phyloP scores from a whole-genome alignment of 2,113 vertebrate genomes.

The Caracal caracal region DNA sequence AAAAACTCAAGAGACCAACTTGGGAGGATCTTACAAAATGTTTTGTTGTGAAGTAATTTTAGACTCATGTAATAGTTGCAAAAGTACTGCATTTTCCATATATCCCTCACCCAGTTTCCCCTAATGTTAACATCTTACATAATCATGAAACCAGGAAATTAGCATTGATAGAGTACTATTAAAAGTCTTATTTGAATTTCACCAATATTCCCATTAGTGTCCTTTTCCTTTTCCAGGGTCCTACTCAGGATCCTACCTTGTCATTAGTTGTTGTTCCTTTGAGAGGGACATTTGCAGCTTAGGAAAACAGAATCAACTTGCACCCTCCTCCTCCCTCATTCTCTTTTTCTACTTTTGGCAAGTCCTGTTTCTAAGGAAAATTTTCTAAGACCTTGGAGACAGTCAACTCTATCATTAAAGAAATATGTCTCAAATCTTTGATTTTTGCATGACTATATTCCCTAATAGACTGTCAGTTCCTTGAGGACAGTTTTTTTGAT shows the following conservation, averaged over 20 bases:
- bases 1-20: background rate
- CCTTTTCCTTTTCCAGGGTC: background rate
- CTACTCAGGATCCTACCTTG: background rate
- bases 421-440: background rate
- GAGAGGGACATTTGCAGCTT: background rate
- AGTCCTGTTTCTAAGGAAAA: background rate
- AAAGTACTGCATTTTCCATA: background rate
- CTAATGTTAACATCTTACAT: background rate
- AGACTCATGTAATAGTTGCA: background rate
- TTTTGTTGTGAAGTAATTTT: background rate
- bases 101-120: background rate
- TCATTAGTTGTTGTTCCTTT: background rate
- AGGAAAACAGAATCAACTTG: background rate
- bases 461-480: background rate
- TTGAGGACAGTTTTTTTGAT: background rate
- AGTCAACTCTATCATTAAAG: background rate
- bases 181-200: background rate
- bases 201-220: background rate
- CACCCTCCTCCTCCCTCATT: background rate
- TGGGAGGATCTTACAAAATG: background rate
- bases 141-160: background rate
- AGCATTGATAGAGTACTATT: background rate
- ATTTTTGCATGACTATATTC: background rate
- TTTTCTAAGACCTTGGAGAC: background rate
- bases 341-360: background rate